phyloP scores from a whole-genome alignment of 2,797 vertebrate species.

The Schizopygopsis malacanthus region DNA sequence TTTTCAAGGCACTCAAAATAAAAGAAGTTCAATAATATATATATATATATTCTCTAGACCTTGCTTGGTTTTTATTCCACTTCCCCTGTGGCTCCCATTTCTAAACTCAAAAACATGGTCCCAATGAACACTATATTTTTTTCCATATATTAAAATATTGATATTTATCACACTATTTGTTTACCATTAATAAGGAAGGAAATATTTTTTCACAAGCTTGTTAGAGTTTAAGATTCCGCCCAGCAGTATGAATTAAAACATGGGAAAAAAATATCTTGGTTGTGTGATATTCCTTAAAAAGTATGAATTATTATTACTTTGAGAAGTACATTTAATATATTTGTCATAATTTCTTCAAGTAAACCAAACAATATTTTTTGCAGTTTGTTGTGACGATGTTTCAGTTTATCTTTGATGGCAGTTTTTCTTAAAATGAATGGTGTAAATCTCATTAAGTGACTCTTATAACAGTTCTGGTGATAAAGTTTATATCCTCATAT shows the following conservation, averaged over 20 bases:
- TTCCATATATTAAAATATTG: no score
- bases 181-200: no score
- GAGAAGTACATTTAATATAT: neutral
- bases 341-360: neutral
- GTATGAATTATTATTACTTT: neutral
- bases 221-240: neutral
- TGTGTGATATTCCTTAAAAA: neutral
- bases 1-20: neutral
- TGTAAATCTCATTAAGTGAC: neutral
- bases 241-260: neutral
- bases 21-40: neutral
- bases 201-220: no score
- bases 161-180: no score
- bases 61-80: neutral
- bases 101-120: no score
- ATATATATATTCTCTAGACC: neutral
- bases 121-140: no score
- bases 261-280: neutral
- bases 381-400: neutral
- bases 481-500: neutral
- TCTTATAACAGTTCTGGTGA: neutral
- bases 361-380: neutral
- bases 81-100: neutral
- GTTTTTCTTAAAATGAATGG: neutral
- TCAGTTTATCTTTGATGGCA: neutral